A percentile compares a stretch with the other conserved stretches of the same genome.
These are phyloP conservation scores for Vireo altiloquus DNA, from an alignment of 2,113 vertebrate genomes.

Conservation along the genomic window DNA sequence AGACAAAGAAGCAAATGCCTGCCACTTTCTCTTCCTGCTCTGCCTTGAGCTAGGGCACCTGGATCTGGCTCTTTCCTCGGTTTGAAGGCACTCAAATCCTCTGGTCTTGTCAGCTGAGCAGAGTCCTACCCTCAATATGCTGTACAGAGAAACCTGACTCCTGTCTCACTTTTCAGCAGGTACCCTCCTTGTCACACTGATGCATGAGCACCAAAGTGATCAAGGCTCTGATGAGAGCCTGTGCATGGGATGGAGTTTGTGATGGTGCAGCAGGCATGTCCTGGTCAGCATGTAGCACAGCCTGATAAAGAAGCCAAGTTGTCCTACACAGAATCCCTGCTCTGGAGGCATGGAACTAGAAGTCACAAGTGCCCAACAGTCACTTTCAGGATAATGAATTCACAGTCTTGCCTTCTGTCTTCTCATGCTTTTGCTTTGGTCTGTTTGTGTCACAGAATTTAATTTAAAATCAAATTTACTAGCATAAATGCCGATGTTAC, in stretches of 20 bases:
- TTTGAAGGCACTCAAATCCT: neutral
- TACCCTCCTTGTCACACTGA: fast-evolving
- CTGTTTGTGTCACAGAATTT: neutral
- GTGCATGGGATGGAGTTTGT: fast-evolving
- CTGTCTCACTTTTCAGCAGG: fast-evolving
- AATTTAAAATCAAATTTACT: neutral
- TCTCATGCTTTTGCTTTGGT: neutral
- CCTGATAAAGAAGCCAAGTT: neutral
- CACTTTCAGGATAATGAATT: neutral
- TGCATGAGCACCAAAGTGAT: neutral
- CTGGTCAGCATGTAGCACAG: neutral
- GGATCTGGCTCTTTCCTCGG: neutral
- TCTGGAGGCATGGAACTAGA: neutral
- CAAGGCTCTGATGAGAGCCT: fast-evolving
- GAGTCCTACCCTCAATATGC: neutral
- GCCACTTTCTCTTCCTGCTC: neutral
- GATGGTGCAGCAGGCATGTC: neutral
- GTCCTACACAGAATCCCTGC: neutral
- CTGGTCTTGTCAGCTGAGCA: neutral
- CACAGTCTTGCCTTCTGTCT: neutral
- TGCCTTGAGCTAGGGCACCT: neutral
- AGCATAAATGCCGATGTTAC: neutral
- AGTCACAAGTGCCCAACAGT: neutral
- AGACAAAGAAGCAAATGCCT: neutral
- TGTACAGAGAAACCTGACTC: fast-evolving